phyloP scores from a whole-genome alignment of 2,888 invertebrate species.

The Netelia inedita region DNA sequence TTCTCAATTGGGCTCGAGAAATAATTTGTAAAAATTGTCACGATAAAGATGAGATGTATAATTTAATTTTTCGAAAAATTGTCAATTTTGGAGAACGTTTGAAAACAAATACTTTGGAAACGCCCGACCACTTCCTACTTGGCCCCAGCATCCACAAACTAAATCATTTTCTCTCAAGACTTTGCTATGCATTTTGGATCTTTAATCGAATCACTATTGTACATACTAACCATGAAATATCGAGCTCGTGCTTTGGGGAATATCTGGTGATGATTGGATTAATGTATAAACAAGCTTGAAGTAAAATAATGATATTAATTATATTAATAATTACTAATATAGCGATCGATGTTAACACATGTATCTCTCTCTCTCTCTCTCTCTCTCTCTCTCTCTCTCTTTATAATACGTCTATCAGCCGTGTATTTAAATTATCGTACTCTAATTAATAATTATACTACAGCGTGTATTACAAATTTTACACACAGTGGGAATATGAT shows the following conservation, averaged over 20 bases:
- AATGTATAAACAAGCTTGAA: constrained; percentile 25
- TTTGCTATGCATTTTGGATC: constrained; percentile 65
- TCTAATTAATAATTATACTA: constrained; percentile 26
- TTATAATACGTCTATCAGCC: constrained; percentile 8
- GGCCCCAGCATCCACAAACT: constrained; percentile 71
- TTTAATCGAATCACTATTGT: constrained; percentile 47
- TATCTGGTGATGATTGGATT: constrained; percentile 80
- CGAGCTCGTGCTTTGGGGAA: constrained; percentile 80
- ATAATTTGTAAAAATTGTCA: neutral
- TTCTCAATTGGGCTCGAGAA: neutral
- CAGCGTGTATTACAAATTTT: constrained; percentile 19
- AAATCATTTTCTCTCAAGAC: constrained; percentile 64
- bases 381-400: neutral
- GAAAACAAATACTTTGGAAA: constrained; percentile 59
- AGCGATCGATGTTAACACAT: neutral
- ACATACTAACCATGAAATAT: constrained; percentile 72
- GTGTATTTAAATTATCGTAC: constrained; percentile 34
- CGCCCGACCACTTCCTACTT: constrained; percentile 48
- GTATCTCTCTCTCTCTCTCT: neutral
- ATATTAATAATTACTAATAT: constrained; percentile 11
- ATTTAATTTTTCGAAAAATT: constrained; percentile 12
- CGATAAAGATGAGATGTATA: neutral
- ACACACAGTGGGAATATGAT: constrained; percentile 36
- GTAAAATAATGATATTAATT: neutral
- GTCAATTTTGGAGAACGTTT: constrained; percentile 20